Base-by-base conservation (phyloP, 2,888 invertebrate genomes). In the Syrphus vitripennis region DNA sequence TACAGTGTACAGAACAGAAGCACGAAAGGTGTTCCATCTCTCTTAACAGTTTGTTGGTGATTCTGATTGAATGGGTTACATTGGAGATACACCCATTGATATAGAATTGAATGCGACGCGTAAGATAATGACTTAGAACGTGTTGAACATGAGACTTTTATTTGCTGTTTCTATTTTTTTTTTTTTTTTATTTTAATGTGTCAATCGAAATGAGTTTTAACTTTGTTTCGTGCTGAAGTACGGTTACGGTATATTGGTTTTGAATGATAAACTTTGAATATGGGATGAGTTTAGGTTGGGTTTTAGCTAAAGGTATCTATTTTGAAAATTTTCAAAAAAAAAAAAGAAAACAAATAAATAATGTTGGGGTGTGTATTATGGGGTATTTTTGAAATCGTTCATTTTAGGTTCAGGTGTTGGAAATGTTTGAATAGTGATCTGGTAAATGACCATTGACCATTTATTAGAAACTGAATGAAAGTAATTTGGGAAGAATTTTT, bases 91-190 rank as follows among this genome's bases (percentile, higher is more conserved):
- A 53, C 53, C 69, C 21, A 61, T 69, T 40, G 70, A 78, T 77
- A 61, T 77, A 61, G 74, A 19, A 67, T 80, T 42, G 61, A 78
- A 72, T 72, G 72, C 26, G 78, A 78, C 78, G 72, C 72, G 82
- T 69, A 72, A 40, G 67, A 83, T 78, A 83, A 83, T 78, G 55
- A 45, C 31, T 72, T 57, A 59, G 77, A 82, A 77, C 71, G 77
- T 77, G 82, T 77, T 77, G 77, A 82, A 82, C 82, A 82, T 81
- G 69, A 24, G 65, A 37, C 10, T 45, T 29, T 24, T 21, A 7
- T 42, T 42, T 42, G 42, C 16, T 59, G 19, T 37, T 19, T 0
- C 0, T 24, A 19, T 34, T 24, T 37, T 26, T 7, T 26, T 63
- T 2, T 42, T n/a, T 40, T 40, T 40, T 26, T 40, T 57, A 26